Conservation (phyloP, 2,797 vertebrate species). For the Dryobates pubescens region DNA sequence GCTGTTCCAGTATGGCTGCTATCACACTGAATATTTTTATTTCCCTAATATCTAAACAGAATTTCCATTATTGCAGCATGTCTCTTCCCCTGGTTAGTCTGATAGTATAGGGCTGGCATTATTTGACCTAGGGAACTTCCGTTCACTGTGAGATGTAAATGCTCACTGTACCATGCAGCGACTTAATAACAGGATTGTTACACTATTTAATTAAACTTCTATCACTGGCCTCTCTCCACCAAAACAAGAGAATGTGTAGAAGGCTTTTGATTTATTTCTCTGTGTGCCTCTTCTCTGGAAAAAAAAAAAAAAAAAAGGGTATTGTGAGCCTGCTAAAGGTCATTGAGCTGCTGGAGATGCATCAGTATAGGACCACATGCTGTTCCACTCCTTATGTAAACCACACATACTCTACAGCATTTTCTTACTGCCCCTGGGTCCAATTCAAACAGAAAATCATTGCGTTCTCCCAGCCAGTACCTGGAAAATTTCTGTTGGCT, state of each 20-base stretch:
- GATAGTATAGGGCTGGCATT: background rate
- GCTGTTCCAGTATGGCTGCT: background rate
- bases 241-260: background rate
- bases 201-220: background rate
- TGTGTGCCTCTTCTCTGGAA: background rate
- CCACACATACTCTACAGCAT: background rate
- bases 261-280: background rate
- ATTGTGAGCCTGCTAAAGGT: background rate
- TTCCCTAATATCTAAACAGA: background rate
- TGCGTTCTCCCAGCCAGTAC: background rate
- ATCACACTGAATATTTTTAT: background rate
- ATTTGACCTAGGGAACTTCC: background rate
- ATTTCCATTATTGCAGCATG: background rate
- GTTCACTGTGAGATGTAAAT: background rate
- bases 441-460: background rate
- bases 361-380: background rate
- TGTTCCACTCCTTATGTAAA: background rate
- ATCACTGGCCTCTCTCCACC: background rate
- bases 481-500: background rate
- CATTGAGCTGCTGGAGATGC: background rate
- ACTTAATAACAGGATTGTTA: background rate
- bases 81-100: background rate
- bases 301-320: background rate
- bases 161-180: accelerated
- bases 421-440: background rate